Conservation (phyloP, 2,888 invertebrate genomes). For the Hydriomena furcata region DNA sequence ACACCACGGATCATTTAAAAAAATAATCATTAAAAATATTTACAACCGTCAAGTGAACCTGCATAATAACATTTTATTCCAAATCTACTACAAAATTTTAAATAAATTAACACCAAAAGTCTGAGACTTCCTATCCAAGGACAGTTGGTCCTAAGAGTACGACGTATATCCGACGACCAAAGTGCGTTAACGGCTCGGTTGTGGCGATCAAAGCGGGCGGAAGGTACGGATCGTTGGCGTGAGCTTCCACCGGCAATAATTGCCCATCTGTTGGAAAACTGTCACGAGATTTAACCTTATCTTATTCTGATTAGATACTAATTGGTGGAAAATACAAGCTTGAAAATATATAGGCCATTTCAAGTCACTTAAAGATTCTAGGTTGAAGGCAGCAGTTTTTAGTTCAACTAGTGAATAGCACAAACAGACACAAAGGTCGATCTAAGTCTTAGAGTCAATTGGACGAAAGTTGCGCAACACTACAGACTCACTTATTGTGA, state of each 20-base stretch:
- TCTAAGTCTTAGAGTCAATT: constrained; percentile 3
- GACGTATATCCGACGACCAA: neutral
- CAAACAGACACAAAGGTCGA: neutral
- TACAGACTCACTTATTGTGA: neutral
- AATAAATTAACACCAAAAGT: neutral
- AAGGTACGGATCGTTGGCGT: constrained; percentile 6
- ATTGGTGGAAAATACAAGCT: neutral
- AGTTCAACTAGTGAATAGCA: no score
- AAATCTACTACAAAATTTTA: no score
- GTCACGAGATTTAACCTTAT: constrained; percentile 3
- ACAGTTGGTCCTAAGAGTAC: neutral
- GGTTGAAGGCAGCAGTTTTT: no score
- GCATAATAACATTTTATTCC: no score
- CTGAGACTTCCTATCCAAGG: neutral
- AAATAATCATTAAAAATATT: no score
- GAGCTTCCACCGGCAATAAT: neutral
- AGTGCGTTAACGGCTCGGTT: constrained; percentile 1
- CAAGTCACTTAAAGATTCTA: neutral
- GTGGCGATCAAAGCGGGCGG: constrained; percentile 2
- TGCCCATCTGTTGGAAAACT: constrained; percentile 1
- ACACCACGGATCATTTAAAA: no score
- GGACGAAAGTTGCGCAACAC: constrained; percentile 12
- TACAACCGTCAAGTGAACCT: no score
- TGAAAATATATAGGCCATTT: neutral
- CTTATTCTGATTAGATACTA: neutral